Evolutionary conservation across 2,797 vertebrate genomes (phyloP), one percentile per base, ranked within the genome.

Genomic region (Phoebastria nigripes): DNA sequence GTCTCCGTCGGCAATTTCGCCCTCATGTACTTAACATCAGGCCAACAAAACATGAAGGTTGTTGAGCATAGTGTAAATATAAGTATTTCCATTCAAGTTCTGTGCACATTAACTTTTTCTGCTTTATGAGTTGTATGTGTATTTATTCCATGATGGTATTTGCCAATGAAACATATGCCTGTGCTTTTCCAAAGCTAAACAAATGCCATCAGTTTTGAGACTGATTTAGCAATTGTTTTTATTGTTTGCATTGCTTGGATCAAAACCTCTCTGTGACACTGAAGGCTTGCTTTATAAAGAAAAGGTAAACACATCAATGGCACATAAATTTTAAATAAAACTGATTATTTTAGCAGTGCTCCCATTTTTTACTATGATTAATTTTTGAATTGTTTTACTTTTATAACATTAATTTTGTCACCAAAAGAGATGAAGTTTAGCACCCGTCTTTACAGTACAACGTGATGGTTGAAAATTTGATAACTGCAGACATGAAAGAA

Each of bases 341-440:
- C 6, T 20, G 31, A 54, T 55, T 51, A n/a, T 86, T 95, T 90
- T 42, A 85, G 25, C 35, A 90, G 37, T 19, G 49, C 15, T 87
- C 66, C 18, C 6, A 37, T 76, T 87, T 74, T 87, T 74, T 62
- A 83, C n/a, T 71, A 21, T 69, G 54, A 59, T 63, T 61, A 9
- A 46, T 80, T 86, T 96, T 87, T 95, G 2, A 73, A 69, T 76
- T 93, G 46, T 65, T 93, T 96, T 82, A 52, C 19, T 87, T 94
- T 76, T 70, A 46, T 72, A 77, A 56, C 49, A 67, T 77, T 52
- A 52, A 46, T 82, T 91, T 83, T 89, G 14, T 66, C 49, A 86
- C 39, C 8, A 35, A 71, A 82, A 85, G 37, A 87, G 44, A 62
- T 29, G 17, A 87, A 44, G 6, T 76, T 90, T 59, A 82, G 46